Conservation (phyloP, 2,888 invertebrate genomes). For the Drosophila sordidula region DNA sequence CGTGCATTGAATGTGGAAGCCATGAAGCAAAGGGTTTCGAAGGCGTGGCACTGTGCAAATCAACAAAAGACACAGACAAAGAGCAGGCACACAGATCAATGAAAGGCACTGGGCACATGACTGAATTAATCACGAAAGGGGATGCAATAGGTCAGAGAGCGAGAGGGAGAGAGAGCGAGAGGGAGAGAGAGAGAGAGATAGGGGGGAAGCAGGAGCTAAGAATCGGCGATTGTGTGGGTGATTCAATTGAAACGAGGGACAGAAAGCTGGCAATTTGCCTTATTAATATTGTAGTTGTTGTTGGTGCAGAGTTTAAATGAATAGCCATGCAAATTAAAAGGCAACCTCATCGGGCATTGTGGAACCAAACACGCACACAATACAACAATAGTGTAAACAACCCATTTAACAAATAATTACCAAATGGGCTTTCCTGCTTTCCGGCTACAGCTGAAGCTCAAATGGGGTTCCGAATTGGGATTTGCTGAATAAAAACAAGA, state of each 20-base stretch:
- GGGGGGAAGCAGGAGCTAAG: background rate
- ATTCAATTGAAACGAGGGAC: slow-evolving; percentile 49
- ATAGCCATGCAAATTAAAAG: slow-evolving; percentile 61
- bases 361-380: slow-evolving; percentile 20
- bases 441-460: background rate
- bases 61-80: slow-evolving; percentile 38
- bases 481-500: slow-evolving; percentile 17
- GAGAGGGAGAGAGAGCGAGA: background rate
- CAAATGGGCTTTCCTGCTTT: slow-evolving; percentile 11
- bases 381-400: slow-evolving; percentile 36
- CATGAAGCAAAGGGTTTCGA: slow-evolving; percentile 5
- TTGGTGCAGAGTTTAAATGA: slow-evolving; percentile 57
- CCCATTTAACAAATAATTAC: slow-evolving; percentile 61
- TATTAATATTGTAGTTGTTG: slow-evolving; percentile 49
- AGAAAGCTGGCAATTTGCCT: slow-evolving; percentile 44
- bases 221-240: slow-evolving; percentile 38
- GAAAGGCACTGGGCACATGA: slow-evolving; percentile 60
- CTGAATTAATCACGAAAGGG: slow-evolving; percentile 45
- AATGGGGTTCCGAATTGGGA: background rate
- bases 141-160: slow-evolving; percentile 5
- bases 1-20: background rate
- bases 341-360: slow-evolving; percentile 45
- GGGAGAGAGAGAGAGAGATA: background rate
- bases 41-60: slow-evolving; percentile 29
- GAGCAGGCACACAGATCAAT: slow-evolving; percentile 59